Conservation (phyloP, 2,888 invertebrate species). For the Myopa testacea region DNA sequence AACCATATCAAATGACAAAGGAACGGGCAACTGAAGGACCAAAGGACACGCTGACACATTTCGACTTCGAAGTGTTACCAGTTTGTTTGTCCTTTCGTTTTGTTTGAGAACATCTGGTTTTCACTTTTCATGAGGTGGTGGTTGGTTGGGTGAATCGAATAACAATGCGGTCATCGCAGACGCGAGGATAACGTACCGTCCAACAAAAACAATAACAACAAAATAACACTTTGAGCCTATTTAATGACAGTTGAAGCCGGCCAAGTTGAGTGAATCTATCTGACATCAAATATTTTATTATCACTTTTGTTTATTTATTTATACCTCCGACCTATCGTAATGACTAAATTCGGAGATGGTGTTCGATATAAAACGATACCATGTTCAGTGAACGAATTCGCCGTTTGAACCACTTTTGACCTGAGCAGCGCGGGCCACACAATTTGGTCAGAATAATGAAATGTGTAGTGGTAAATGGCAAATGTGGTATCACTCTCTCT, state of each 20-base stretch:
- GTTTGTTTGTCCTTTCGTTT: not conserved
- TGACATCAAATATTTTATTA: not conserved
- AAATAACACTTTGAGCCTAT: not conserved
- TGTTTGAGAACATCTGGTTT: conserved; percentile 1
- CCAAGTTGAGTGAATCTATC: not conserved
- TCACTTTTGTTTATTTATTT: conserved; percentile 4
- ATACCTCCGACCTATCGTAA: not conserved
- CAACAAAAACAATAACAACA: not conserved
- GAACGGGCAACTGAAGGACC: not conserved
- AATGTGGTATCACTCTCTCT: not conserved
- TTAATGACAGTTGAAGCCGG: not conserved
- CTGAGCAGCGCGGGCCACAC: not conserved
- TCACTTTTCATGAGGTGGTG: not conserved
- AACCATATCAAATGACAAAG: not conserved
- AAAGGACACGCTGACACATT: not conserved
- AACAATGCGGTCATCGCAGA: not conserved
- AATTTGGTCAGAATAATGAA: not conserved
- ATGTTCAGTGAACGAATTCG: not conserved
- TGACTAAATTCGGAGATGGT: conserved; percentile 2
- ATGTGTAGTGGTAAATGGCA: not conserved
- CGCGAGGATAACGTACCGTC: not conserved
- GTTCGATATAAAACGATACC: not conserved
- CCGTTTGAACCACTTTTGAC: not conserved
- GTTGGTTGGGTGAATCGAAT: not conserved
- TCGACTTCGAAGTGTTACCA: too few relatives aligned